Base-by-base conservation (phyloP, 2,888 invertebrate species). In the Escarpia spicata region DNA sequence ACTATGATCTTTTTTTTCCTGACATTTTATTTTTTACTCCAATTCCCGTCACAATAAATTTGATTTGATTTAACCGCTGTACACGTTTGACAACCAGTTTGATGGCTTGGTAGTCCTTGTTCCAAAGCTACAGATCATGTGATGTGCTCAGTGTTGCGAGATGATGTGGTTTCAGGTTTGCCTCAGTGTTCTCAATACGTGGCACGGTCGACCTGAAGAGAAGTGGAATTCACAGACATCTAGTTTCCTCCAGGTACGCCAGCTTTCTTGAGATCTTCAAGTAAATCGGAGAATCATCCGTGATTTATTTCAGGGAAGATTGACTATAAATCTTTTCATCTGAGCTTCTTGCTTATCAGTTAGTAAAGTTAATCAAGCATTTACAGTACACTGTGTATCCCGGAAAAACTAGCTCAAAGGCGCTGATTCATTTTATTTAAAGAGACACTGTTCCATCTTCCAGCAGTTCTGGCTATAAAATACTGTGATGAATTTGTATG, bases 141-240 rank as follows among this genome's bases (percentile, higher is more conserved):
- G 43, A 37, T 19, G 15, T 91, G 44, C 8, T 52, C 45, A 52
- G 26, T 37, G 44, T 44, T 52, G 37, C 45, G 45, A 91, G n/a
- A 15, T 91, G 43, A 9, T 91, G 43, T 91, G 92, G 91, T 94
- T 94, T 19, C 93, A 96, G 96, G 96, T 97, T 37, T 99, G 99
- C 96, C 98, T 99, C 96, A 98, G 98, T 94, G 98, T 99, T 94
- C 97, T 99, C 94, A 99, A 99, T 97, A 99, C 99, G 3, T 99
- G 99, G 99, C 99, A 99, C 96, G 99, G 99, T 10, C 97, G 99
- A 92, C 99, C 99, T 44, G 99, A 99, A 97, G 99, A 99, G 97
- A 98, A 99, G 96, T 99, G 99, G 99, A 99, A 98, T 97, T 98
- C 99, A 93, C 98, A 98, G 96, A 99, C 99, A 0, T 99, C 98